A percentile compares a stretch with the other conserved stretches of the same genome.
Evolutionary conservation across 1,140 invertebrate species (phyloP).

Genomic region (Rhagoletis pomonella): DNA sequence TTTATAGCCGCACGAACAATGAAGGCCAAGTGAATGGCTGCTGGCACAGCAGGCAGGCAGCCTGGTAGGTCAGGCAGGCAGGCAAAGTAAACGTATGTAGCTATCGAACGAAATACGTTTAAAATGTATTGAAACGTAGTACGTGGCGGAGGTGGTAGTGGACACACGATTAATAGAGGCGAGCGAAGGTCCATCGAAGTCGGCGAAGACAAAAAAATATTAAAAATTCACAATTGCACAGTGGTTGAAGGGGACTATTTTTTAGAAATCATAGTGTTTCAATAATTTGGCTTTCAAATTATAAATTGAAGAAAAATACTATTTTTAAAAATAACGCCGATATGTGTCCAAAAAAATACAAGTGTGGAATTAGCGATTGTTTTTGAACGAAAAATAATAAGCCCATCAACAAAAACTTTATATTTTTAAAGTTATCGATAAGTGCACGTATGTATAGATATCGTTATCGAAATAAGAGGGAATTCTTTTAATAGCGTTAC

Average conservation of each 20-base stretch:
- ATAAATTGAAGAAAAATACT: too few species aligned
- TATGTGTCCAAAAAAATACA: too few species aligned
- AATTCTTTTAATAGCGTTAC: too few species aligned
- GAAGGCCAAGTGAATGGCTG: constrained; percentile 41
- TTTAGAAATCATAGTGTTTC: neutral
- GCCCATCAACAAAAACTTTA: too few species aligned
- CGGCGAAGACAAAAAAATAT: neutral
- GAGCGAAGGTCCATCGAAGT: neutral
- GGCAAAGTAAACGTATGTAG: neutral
- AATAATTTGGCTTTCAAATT: too few species aligned
- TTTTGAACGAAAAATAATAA: neutral
- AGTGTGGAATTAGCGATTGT: neutral
- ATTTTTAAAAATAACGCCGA: too few species aligned
- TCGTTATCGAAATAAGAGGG: too few species aligned
- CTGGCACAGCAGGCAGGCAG: constrained; percentile 5
- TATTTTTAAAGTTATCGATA: too few species aligned
- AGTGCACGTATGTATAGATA: too few species aligned
- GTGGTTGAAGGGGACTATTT: neutral
- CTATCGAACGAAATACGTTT: neutral
- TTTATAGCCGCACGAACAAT: constrained; percentile 1
- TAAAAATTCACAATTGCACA: neutral
- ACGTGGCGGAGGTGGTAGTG: neutral
- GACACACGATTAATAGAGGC: neutral
- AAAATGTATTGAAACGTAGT: neutral
- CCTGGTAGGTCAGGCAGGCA: too few species aligned